Conservation (phyloP, 2,797 vertebrate species). For the Podarcis siculus region DNA sequence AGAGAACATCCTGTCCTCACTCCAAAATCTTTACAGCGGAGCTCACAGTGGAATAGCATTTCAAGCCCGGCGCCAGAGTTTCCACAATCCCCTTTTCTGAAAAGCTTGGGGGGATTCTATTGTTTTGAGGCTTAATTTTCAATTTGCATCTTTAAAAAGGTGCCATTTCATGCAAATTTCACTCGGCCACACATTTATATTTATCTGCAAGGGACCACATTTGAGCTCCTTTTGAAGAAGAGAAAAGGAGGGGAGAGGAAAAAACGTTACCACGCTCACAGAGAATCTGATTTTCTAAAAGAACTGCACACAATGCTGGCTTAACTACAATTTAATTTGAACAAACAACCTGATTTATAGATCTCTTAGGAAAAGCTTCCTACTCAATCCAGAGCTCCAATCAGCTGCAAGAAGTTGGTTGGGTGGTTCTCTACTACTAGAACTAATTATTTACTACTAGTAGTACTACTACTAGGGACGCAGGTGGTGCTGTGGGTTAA, state of each 20-base stretch:
- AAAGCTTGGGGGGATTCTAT: slow-evolving; percentile 55
- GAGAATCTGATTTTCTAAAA: slow-evolving; percentile 44
- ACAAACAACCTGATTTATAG: slow-evolving; percentile 34
- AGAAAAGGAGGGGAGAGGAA: neutral
- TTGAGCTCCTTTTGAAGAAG: slow-evolving; percentile 52
- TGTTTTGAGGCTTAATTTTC: slow-evolving; percentile 73
- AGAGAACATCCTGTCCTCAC: slow-evolving; percentile 14
- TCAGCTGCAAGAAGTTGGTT: neutral
- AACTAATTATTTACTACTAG: neutral
- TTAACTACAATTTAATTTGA: slow-evolving; percentile 49
- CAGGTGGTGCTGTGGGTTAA: too few species aligned
- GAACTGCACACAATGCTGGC: slow-evolving; percentile 51
- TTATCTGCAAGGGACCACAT: slow-evolving; percentile 74
- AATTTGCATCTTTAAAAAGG: slow-evolving; percentile 76
- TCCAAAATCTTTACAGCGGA: slow-evolving; percentile 49
- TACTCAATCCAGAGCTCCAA: neutral
- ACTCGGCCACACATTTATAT: slow-evolving; percentile 65
- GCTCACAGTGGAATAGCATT: slow-evolving; percentile 43
- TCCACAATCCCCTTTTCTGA: slow-evolving; percentile 46
- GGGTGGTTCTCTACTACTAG: neutral
- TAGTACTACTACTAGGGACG: too few species aligned
- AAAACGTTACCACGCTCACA: slow-evolving; percentile 30
- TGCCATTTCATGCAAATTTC: slow-evolving; percentile 71
- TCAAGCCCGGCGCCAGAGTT: slow-evolving; percentile 40
- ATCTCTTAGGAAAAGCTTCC: neutral